Conservation (phyloP, 30 jellyfish, hydroid and myxozoan species). For the Aurelia aurita region DNA sequence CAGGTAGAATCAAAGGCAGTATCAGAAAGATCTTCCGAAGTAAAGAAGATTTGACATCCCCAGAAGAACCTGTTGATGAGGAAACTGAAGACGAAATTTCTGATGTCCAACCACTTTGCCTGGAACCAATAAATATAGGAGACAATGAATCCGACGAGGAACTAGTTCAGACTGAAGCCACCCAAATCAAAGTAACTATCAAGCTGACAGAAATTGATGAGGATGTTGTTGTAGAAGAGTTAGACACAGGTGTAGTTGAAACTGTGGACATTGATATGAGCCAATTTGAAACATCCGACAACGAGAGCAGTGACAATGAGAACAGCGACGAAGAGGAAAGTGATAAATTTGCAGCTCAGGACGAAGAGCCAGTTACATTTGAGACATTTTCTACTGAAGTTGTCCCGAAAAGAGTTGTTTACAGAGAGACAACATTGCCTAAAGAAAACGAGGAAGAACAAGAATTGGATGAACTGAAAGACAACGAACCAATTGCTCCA, state of each 20-base stretch:
- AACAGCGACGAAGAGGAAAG: neutral
- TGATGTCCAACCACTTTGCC: neutral
- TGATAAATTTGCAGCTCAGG: neutral
- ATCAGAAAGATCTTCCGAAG: slow-evolving; percentile 10
- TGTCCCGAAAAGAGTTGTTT: slow-evolving; percentile 10
- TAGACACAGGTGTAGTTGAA: no score
- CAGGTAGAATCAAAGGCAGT: neutral
- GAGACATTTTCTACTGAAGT: slow-evolving; percentile 3
- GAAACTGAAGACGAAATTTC: neutral
- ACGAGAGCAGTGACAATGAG: no score
- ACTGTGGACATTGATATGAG: no score
- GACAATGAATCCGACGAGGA: no score
- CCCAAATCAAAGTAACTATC: no score
- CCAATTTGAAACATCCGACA: no score
- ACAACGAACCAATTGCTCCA: neutral
- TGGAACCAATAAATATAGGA: neutral
- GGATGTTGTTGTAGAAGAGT: no score
- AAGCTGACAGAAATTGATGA: no score
- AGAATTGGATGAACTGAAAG: neutral
- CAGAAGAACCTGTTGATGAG: neutral
- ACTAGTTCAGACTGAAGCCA: no score
- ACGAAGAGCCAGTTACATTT: neutral
- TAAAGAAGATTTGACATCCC: neutral
- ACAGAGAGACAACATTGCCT: slow-evolving; percentile 8
- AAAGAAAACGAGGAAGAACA: neutral